Percentiles rank a stretch among this genome's conserved stretches.
phyloP scores from a whole-genome alignment of 1,140 invertebrate genomes.

The Drosophila willistoni region DNA sequence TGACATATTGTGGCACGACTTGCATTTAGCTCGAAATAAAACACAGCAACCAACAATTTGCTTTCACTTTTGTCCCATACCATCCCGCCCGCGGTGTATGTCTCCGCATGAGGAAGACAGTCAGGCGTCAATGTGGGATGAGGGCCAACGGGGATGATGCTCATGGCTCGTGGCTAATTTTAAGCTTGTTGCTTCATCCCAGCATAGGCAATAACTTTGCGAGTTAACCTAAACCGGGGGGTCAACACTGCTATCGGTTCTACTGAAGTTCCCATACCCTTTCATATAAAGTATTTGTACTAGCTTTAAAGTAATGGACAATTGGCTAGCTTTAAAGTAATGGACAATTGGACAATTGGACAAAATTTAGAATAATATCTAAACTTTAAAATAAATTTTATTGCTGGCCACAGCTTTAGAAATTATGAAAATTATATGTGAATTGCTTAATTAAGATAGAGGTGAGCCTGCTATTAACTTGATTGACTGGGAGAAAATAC shows the following conservation, averaged over 20 bases:
- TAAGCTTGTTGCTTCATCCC: slow-evolving; percentile 42
- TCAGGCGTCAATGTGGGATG: neutral
- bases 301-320: no score
- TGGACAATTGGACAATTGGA: no score
- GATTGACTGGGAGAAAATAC: no score
- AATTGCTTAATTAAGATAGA: no score
- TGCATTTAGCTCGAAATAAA: slow-evolving; percentile 19
- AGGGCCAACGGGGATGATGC: neutral
- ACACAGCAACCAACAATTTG: slow-evolving; percentile 21
- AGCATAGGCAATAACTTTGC: slow-evolving; percentile 11
- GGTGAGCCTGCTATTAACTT: no score
- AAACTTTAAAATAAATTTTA: no score
- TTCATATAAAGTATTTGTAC: neutral
- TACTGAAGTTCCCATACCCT: neutral
- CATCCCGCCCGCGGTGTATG: slow-evolving; percentile 19
- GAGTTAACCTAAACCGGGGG: neutral
- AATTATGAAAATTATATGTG: no score
- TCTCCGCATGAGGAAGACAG: slow-evolving; percentile 21
- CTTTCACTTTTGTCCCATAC: neutral
- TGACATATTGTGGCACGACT: slow-evolving; percentile 23
- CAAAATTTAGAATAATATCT: no score
- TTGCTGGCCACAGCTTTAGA: no score
- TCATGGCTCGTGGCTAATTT: slow-evolving; percentile 39
- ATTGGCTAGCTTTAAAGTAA: no score
- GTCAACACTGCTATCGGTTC: neutral